Evolutionary conservation across 2,797 vertebrate genomes (phyloP).

Genomic region (Brachymystax lenok): DNA sequence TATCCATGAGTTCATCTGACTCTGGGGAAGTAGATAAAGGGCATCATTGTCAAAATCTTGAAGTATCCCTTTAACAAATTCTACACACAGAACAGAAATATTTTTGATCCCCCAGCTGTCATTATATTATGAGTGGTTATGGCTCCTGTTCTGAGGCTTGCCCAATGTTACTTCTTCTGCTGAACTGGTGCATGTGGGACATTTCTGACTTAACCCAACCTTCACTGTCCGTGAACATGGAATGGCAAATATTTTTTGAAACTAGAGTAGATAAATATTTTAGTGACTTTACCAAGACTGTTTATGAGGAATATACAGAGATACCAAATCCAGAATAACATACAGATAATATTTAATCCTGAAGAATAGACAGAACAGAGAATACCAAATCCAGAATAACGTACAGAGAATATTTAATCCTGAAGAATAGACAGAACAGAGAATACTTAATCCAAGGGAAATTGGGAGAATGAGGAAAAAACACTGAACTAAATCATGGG

Average conservation of each 20-base stretch:
- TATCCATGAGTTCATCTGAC: too few species aligned
- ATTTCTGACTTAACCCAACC: conserved; percentile 38
- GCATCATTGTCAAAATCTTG: too few species aligned
- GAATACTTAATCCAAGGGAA: background rate
- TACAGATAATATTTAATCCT: background rate
- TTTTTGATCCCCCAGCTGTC: conserved; percentile 70
- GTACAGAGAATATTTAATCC: background rate
- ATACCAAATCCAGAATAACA: too few species aligned
- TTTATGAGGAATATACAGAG: background rate
- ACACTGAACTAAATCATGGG: background rate
- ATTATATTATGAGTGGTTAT: conserved; percentile 60
- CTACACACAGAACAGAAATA: conserved; percentile 64
- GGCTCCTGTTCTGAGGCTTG: conserved; percentile 66
- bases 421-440: background rate
- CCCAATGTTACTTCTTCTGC: background rate
- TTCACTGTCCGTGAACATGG: conserved; percentile 41
- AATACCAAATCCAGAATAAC: too few species aligned
- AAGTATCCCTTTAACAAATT: conserved; percentile 62
- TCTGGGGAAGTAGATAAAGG: too few species aligned
- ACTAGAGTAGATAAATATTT: background rate
- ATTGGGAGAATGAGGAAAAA: background rate
- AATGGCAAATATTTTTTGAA: background rate
- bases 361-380: too few species aligned
- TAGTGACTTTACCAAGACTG: too few species aligned
- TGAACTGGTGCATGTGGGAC: background rate